Conservation (phyloP, 37 sponge, comb jelly and placozoan species). For the Mnemiopsis leidyi region DNA sequence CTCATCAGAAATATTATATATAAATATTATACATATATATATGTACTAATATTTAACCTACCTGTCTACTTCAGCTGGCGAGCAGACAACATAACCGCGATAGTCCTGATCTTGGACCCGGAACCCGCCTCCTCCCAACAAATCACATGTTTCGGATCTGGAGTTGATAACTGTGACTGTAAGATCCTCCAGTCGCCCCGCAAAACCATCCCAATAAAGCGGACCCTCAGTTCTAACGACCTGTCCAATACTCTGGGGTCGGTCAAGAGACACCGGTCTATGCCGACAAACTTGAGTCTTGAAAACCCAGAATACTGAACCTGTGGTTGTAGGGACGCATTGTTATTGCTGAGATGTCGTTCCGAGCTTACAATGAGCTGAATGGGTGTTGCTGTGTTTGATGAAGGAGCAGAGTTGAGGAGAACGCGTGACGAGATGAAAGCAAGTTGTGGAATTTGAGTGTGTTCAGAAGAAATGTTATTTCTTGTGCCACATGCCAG, state of each 20-base stretch:
- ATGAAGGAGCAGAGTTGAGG: not conserved
- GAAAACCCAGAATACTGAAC: constrained; percentile 47
- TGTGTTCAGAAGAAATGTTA: not conserved
- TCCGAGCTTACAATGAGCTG: not conserved
- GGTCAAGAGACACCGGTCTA: constrained; percentile 48
- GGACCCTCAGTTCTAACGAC: constrained; percentile 24
- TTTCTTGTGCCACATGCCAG: too few species aligned
- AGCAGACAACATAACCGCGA: constrained; percentile 63
- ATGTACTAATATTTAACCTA: too few species aligned
- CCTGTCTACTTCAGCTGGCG: constrained; percentile 56
- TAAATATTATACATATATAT: too few species aligned
- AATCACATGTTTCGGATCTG: not conserved
- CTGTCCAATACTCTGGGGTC: not conserved
- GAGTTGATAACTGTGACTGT: constrained; percentile 1
- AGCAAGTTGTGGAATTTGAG: not conserved
- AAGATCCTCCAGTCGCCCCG: constrained; percentile 7
- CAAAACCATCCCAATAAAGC: not conserved
- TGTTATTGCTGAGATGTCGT: not conserved
- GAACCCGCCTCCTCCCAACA: not conserved
- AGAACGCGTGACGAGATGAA: not conserved
- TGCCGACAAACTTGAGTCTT: not conserved
- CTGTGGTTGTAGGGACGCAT: not conserved
- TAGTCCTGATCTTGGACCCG: not conserved
- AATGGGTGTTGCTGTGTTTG: not conserved
- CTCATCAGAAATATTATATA: too few species aligned